Conservation (phyloP, 1,140 invertebrate genomes). For the Atta texana region DNA sequence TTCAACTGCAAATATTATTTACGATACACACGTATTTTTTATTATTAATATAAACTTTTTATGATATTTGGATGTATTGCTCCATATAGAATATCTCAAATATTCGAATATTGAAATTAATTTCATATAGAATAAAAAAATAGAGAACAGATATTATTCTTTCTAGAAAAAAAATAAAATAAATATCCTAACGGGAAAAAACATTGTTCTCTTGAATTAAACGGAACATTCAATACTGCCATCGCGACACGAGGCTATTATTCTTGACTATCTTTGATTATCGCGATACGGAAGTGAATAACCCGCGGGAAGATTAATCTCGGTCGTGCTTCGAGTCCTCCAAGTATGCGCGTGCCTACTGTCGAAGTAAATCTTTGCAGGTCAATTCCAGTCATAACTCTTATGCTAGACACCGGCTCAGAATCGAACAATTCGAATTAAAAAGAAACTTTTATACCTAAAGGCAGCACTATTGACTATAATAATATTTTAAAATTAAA, state of each 20-base stretch:
- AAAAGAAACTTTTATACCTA: too few relatives aligned
- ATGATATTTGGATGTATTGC: not conserved
- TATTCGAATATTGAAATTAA: not conserved
- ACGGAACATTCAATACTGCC: not conserved
- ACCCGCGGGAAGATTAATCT: not conserved
- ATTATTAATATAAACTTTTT: not conserved
- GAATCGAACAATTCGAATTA: too few relatives aligned
- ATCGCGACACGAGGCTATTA: slow-evolving; percentile 13
- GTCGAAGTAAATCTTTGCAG: too few relatives aligned
- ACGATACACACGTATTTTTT: too few relatives aligned
- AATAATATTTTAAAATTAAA: too few relatives aligned
- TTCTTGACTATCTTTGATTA: not conserved
- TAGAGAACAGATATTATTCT: not conserved
- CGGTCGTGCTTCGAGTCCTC: not conserved
- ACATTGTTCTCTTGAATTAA: not conserved
- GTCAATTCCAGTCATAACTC: too few relatives aligned
- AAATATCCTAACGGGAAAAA: not conserved
- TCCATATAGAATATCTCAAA: not conserved
- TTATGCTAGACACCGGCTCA: too few relatives aligned
- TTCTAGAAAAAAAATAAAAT: not conserved
- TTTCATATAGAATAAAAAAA: not conserved
- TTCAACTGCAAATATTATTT: not conserved
- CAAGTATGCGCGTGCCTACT: too few relatives aligned
- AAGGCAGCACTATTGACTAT: too few relatives aligned
- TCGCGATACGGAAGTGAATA: not conserved